Percentiles rank a stretch among this genome's conserved stretches.
Evolutionary conservation across 2,797 vertebrate species (phyloP).

Genomic region (Lithobates sylvaticus): DNA sequence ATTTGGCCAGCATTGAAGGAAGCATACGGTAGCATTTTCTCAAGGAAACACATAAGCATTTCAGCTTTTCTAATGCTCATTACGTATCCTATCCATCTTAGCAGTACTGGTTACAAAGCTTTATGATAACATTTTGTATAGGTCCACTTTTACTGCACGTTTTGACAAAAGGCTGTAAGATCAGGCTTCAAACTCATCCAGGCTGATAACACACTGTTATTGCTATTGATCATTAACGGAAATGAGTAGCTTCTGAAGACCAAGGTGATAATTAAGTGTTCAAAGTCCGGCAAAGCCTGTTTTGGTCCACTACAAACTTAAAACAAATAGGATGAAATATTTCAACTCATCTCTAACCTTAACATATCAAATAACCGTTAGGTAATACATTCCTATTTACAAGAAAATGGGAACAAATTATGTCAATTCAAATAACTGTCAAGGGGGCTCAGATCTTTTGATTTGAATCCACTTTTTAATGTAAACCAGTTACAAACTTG

Average conservation of each 20-base stretch:
- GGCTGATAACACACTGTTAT: not conserved
- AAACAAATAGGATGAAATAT: not conserved
- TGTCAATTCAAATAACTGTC: too few species aligned
- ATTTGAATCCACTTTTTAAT: too few species aligned
- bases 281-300: not conserved
- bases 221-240: not conserved
- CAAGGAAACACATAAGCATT: too few species aligned
- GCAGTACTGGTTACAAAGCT: too few species aligned
- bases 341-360: not conserved
- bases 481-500: not conserved
- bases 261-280: not conserved
- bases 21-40: too few species aligned
- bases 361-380: not conserved
- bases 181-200: not conserved
- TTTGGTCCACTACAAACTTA: not conserved
- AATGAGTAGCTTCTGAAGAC: conserved; percentile 4
- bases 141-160: not conserved
- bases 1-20: too few species aligned
- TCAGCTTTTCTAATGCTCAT: too few species aligned
- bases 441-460: too few species aligned
- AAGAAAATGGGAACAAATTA: too few species aligned
- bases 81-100: too few species aligned
- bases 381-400: too few species aligned
- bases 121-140: too few species aligned
- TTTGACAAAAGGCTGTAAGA: not conserved